Percentiles rank a stretch among this genome's conserved stretches.
Conservation (phyloP, 2,888 invertebrate species). For the Ceraclea dissimilis region DNA sequence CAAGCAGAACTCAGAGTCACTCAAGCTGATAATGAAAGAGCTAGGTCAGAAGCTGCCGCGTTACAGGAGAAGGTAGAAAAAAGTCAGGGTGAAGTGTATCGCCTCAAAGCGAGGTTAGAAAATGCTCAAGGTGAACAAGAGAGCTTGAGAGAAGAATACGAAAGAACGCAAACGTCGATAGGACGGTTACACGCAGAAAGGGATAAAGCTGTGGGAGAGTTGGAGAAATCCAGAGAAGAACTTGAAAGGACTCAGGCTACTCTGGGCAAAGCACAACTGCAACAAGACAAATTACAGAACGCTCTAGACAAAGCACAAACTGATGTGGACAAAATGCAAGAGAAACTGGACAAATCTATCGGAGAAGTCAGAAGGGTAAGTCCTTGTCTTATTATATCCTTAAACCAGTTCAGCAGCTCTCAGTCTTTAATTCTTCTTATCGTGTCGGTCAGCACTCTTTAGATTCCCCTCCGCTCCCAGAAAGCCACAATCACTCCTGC, state of each 20-base stretch:
- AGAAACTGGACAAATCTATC: slow-evolving; percentile 75
- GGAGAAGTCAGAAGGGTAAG: slow-evolving; percentile 76
- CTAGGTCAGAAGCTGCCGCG: slow-evolving; percentile 72
- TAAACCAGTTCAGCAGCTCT: too few relatives aligned
- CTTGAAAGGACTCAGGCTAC: slow-evolving; percentile 83
- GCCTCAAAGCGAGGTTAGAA: slow-evolving; percentile 87
- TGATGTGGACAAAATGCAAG: slow-evolving; percentile 84
- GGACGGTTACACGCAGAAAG: slow-evolving; percentile 82
- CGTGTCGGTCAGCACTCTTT: too few relatives aligned
- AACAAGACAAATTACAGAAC: slow-evolving; percentile 86
- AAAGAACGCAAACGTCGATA: slow-evolving; percentile 74
- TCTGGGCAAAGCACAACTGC: slow-evolving; percentile 83
- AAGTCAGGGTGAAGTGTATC: slow-evolving; percentile 90
- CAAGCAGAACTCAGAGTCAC: slow-evolving; percentile 87
- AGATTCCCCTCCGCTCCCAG: too few relatives aligned
- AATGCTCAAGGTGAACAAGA: slow-evolving; percentile 94
- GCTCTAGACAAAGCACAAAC: slow-evolving; percentile 83
- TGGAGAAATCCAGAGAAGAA: slow-evolving; percentile 83
- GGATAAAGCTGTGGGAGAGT: slow-evolving; percentile 75
- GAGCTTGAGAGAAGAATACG: slow-evolving; percentile 86
- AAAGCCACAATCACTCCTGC: too few relatives aligned
- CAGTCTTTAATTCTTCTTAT: too few relatives aligned
- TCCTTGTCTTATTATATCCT: neutral
- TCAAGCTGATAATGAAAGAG: slow-evolving; percentile 84
- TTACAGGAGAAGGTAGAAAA: slow-evolving; percentile 90